Conservation (phyloP, 1,140 invertebrate species). For the Vanessa tameamea region DNA sequence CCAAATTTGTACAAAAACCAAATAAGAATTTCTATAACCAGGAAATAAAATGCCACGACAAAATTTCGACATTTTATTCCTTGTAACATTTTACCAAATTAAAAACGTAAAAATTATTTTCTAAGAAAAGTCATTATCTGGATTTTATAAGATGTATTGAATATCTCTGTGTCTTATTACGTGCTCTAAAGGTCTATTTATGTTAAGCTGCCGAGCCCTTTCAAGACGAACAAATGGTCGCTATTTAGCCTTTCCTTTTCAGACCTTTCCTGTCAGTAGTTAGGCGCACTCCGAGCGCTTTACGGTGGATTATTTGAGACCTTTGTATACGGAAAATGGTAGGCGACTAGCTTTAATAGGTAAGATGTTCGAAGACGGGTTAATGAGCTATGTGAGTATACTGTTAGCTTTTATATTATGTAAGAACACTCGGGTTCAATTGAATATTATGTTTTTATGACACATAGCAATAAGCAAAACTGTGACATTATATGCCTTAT, state of each 20-base stretch:
- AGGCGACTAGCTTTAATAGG: constrained; percentile 3
- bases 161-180: neutral
- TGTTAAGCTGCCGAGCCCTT: constrained; percentile 24
- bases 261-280: constrained; percentile 14
- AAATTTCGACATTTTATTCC: neutral
- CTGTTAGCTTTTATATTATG: neutral
- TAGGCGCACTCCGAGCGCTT: constrained; percentile 19
- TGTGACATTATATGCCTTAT: no score
- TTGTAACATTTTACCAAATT: neutral
- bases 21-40: neutral
- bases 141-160: neutral
- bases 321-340: constrained; percentile 8
- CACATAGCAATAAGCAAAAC: no score
- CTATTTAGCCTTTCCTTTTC: constrained; percentile 25
- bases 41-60: neutral
- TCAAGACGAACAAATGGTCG: constrained; percentile 29
- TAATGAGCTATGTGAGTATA: neutral
- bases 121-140: neutral
- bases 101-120: neutral
- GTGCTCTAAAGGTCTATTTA: constrained; percentile 16
- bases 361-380: constrained; percentile 6
- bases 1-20: no score
- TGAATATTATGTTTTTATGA: no score
- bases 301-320: constrained; percentile 25
- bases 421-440: no score